phyloP scores from a whole-genome alignment of 1,140 invertebrate genomes.

The Venustaconcha ellipsiformis region DNA sequence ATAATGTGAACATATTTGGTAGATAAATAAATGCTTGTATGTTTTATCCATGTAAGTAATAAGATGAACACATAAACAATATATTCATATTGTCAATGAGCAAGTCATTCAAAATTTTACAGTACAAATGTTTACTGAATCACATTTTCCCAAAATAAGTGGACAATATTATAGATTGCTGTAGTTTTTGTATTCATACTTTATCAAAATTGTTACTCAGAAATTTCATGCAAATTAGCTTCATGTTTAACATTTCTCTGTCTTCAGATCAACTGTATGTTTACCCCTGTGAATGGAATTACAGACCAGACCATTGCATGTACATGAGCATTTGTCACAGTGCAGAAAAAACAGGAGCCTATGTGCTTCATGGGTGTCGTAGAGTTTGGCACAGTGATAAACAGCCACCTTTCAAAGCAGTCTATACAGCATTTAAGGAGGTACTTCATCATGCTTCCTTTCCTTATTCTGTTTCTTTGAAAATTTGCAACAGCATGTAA shows the following conservation, averaged over 20 bases:
- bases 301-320: constrained; percentile 94
- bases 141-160: too few species aligned
- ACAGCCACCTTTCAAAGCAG: constrained; percentile 86
- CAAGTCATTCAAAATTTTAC: too few species aligned
- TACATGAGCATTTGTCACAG: constrained; percentile 85
- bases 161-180: too few species aligned
- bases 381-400: constrained; percentile 87
- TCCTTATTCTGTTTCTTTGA: neutral
- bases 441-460: constrained; percentile 48
- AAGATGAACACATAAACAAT: too few species aligned
- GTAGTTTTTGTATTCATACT: too few species aligned
- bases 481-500: too few species aligned
- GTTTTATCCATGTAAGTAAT: too few species aligned
- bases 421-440: constrained; percentile 80
- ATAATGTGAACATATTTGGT: too few species aligned
- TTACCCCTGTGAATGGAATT: constrained; percentile 90
- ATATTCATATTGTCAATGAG: too few species aligned
- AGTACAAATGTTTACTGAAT: too few species aligned
- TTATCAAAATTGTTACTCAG: neutral
- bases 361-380: constrained; percentile 90
- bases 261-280: constrained; percentile 81
- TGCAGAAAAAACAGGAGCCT: constrained; percentile 82
- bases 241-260: neutral
- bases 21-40: too few species aligned
- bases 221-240: neutral